These are phyloP conservation scores for Azemiops feae DNA, from an alignment of 2,113 vertebrate species.

Conservation along the genomic window DNA sequence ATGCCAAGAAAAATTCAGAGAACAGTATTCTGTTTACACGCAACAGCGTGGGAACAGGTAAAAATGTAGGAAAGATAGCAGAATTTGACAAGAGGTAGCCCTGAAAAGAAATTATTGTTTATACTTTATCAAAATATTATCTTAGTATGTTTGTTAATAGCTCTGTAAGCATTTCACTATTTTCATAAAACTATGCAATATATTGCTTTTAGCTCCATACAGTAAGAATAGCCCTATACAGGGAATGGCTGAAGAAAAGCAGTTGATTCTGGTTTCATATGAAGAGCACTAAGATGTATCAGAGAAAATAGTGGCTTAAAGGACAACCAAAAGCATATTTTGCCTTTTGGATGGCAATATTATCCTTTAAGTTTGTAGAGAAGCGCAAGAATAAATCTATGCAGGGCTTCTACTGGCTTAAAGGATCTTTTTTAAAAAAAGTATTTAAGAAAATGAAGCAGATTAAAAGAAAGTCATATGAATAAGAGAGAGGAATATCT, in stretches of 20 bases:
- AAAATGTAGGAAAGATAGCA: neutral
- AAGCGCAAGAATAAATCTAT: neutral
- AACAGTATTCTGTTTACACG: slow-evolving; percentile 22
- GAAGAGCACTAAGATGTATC: neutral
- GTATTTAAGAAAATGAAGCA: neutral
- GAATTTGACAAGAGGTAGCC: neutral
- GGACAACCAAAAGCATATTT: neutral
- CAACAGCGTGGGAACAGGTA: neutral
- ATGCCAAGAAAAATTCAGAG: slow-evolving; percentile 3
- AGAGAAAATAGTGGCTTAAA: neutral
- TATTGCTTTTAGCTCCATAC: neutral
- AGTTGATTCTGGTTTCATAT: neutral
- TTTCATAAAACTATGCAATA: neutral
- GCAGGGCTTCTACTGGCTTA: too few relatives aligned
- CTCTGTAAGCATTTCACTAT: neutral
- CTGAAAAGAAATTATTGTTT: neutral
- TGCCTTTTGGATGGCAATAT: neutral
- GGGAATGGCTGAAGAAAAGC: neutral
- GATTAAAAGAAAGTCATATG: neutral
- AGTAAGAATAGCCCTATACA: neutral
- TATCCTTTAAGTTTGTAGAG: neutral
- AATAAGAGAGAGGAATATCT: neutral
- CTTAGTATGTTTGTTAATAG: neutral
- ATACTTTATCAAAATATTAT: neutral
- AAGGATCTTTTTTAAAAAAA: neutral